These are phyloP conservation scores for Coptodon bakossiorum DNA, from an alignment of 2,113 vertebrate species.

Conservation along the genomic window DNA sequence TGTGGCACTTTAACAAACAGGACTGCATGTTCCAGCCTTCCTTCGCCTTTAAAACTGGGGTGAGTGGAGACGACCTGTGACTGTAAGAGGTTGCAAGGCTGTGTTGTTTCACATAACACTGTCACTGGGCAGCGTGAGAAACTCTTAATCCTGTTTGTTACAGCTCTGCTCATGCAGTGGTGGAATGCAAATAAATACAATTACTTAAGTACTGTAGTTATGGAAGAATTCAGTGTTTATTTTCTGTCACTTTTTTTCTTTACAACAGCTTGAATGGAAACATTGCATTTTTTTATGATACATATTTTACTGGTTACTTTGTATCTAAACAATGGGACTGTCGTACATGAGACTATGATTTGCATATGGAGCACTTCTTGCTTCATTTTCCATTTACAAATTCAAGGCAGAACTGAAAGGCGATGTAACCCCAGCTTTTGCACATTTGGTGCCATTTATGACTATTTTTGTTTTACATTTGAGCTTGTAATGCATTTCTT, in stretches of 20 bases:
- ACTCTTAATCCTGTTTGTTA: constrained; percentile 16
- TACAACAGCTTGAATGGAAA: not conserved
- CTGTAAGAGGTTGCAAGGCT: not conserved
- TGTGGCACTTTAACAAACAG: not conserved
- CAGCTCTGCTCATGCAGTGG: not conserved
- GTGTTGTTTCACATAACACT: not conserved
- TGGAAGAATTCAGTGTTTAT: not conserved
- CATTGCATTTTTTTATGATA: not conserved
- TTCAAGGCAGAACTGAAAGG: not conserved
- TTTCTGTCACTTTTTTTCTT: not conserved
- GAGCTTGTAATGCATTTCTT: not conserved
- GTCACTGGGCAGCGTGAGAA: constrained; percentile 12
- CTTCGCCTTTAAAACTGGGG: not conserved
- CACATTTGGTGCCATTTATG: not conserved
- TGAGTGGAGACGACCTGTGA: not conserved
- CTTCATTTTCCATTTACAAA: not conserved
- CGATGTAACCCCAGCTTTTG: not conserved
- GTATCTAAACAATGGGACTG: not conserved
- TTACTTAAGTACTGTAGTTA: not conserved
- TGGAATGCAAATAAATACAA: not conserved
- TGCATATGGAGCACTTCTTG: not conserved
- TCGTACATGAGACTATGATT: not conserved
- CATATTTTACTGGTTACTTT: not conserved
- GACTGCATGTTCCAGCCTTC: not conserved
- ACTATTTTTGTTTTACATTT: not conserved